A percentile compares a stretch with the other conserved stretches of the same genome.
phyloP scores from a whole-genome alignment of 2,797 vertebrate genomes.

The Pseudocheirus occidentalis region DNA sequence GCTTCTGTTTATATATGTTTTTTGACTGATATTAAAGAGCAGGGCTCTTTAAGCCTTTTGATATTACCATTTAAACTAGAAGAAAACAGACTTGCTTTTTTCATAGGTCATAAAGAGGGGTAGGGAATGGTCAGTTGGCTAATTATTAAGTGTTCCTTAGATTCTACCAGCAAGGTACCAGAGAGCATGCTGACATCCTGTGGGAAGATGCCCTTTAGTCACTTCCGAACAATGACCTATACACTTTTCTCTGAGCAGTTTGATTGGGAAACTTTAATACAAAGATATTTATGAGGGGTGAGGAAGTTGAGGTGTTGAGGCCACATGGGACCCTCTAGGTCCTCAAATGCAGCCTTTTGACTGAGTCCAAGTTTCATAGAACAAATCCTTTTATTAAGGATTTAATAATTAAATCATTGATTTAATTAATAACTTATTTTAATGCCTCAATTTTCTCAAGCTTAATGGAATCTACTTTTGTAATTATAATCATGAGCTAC shows the following conservation, averaged over 20 bases:
- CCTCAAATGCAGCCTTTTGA: too few species aligned
- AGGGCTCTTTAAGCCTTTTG: neutral
- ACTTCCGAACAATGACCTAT: neutral
- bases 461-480: slow-evolving; percentile 24
- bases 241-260: neutral
- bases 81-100: neutral
- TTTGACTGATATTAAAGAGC: neutral
- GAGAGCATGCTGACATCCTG: neutral
- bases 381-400: too few species aligned
- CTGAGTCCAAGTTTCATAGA: too few species aligned
- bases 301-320: too few species aligned
- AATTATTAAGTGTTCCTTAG: neutral
- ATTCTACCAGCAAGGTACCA: neutral
- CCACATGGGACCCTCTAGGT: too few species aligned
- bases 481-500: neutral
- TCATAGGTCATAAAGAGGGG: neutral
- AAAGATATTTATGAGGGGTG: neutral
- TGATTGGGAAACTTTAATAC: neutral
- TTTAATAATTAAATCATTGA: too few species aligned
- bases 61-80: neutral
- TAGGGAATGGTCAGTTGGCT: neutral
- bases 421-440: neutral
- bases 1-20: neutral
- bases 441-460: slow-evolving; percentile 7
- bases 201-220: neutral